Percentiles rank a stretch among this genome's conserved stretches.
Conservation (phyloP, 2,113 vertebrate genomes). For the Stercorarius parasiticus region DNA sequence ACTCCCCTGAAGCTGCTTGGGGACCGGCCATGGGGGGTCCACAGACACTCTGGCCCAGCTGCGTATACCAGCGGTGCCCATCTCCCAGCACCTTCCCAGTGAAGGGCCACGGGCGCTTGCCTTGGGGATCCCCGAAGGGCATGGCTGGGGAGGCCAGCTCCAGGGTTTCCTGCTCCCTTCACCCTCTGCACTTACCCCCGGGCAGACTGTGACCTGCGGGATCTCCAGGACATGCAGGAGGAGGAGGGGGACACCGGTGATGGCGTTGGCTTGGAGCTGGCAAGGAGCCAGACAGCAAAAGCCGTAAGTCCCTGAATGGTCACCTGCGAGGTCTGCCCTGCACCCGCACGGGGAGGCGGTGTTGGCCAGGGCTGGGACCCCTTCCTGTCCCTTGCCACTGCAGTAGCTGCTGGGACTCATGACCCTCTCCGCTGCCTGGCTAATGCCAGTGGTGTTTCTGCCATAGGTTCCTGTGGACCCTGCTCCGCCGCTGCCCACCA, state of each 20-base stretch:
- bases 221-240: constrained; percentile 87
- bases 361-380: background rate
- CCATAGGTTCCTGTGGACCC: constrained; percentile 79
- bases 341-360: rapidly evolving
- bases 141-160: background rate
- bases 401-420: background rate
- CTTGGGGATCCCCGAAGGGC: background rate
- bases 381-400: background rate
- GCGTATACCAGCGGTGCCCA: background rate
- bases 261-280: constrained; percentile 55
- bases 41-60: background rate
- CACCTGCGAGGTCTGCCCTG: background rate
- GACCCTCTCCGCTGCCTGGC: background rate
- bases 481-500: constrained; percentile 88
- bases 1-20: rapidly evolving
- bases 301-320: constrained; percentile 42
- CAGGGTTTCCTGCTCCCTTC: background rate
- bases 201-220: constrained; percentile 89
- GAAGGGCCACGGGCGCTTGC: background rate
- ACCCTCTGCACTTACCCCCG: background rate
- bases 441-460: background rate
- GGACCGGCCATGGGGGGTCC: background rate
- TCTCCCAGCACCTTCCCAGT: background rate
- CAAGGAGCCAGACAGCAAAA: constrained; percentile 33
- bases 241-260: constrained; percentile 80